Evolutionary conservation across 2,888 invertebrate species (phyloP).

Genomic region (Nemotelus nigrinus): DNA sequence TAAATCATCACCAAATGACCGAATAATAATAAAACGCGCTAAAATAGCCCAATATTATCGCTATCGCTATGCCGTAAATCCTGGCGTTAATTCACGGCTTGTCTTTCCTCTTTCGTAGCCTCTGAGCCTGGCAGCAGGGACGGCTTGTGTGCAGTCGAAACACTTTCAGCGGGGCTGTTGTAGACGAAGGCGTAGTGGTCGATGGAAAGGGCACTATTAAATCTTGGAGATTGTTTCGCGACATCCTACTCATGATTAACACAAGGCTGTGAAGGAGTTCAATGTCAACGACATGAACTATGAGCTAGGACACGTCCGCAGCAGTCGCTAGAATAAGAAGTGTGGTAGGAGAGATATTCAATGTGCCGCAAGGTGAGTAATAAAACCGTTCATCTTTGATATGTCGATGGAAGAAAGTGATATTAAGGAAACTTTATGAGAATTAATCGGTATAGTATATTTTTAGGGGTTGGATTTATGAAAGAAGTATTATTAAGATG

Average conservation of each 20-base stretch:
- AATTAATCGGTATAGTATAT: too few relatives aligned
- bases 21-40: constrained; percentile 39
- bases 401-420: background rate
- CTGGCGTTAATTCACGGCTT: constrained; percentile 9
- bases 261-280: constrained; percentile 24
- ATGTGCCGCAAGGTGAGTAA: constrained; percentile 5
- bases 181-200: background rate
- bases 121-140: background rate
- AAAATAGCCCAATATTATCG: constrained; percentile 38
- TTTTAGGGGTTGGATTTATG: too few relatives aligned
- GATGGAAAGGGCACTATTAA: constrained; percentile 23
- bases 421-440: too few relatives aligned
- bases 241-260: constrained; percentile 31
- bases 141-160: background rate
- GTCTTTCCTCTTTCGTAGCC: background rate
- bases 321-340: background rate
- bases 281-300: background rate
- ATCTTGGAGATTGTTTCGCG: constrained; percentile 22
- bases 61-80: constrained; percentile 30
- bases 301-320: background rate
- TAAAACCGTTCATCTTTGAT: background rate
- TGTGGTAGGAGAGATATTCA: background rate
- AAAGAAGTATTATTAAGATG: too few relatives aligned
- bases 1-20: constrained; percentile 43
- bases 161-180: background rate